Conservation (phyloP, 2,888 invertebrate genomes). For the Tachina grossa region DNA sequence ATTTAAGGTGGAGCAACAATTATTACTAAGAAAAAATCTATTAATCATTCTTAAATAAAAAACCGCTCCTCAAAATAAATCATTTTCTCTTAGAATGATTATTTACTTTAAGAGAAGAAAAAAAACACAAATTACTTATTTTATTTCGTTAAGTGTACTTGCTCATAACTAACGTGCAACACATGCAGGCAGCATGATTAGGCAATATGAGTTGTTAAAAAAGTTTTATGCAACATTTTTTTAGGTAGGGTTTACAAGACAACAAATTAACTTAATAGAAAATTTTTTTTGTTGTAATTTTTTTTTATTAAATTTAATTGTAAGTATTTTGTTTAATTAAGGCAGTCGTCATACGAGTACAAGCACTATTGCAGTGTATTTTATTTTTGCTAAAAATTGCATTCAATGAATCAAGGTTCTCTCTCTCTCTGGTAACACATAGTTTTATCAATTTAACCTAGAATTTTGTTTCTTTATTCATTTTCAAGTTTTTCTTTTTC, state of each 20-base stretch:
- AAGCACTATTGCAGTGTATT: conserved; percentile 6
- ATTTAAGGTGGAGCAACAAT: conserved; percentile 9
- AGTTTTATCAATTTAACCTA: conserved; percentile 57
- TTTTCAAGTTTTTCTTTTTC: not conserved
- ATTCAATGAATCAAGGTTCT: conserved; percentile 57
- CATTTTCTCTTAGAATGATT: not conserved
- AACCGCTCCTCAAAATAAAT: conserved; percentile 37
- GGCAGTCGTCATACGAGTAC: not conserved
- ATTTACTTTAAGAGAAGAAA: no score
- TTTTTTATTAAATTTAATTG: conserved; percentile 20
- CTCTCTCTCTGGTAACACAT: conserved; percentile 11
- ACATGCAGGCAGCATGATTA: conserved; percentile 47
- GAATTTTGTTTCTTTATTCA: conserved; percentile 41
- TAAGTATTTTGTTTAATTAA: conserved; percentile 47
- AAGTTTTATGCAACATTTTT: conserved; percentile 46
- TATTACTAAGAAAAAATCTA: not conserved
- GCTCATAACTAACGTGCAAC: conserved; percentile 33
- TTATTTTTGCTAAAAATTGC: conserved; percentile 33
- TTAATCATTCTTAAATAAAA: not conserved
- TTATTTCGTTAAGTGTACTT: conserved; percentile 43
- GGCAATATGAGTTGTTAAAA: conserved; percentile 51
- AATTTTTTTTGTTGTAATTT: conserved; percentile 10
- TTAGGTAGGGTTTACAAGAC: conserved; percentile 54
- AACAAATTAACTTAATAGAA: conserved; percentile 13
- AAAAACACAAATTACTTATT: not conserved